Evolutionary conservation across 2,113 vertebrate genomes (phyloP).

Genomic region (Notothenia coriiceps): DNA sequence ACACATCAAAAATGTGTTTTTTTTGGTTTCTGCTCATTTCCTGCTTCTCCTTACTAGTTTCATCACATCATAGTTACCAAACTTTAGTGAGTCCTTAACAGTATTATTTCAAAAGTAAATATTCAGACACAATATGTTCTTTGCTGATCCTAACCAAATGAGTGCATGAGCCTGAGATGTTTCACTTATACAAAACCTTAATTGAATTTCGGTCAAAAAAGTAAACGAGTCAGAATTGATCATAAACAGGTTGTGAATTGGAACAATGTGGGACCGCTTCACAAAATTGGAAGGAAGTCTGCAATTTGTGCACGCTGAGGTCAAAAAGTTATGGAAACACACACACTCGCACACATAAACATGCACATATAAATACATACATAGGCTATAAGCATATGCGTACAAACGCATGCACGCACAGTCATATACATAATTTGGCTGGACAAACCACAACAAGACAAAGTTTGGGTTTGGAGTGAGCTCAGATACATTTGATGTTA

Average conservation of each 20-base stretch:
- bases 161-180: neutral
- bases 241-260: neutral
- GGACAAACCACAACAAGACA: neutral
- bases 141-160: neutral
- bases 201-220: neutral
- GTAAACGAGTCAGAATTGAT: neutral
- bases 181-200: neutral
- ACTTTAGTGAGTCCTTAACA: neutral
- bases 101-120: neutral
- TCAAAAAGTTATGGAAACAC: neutral
- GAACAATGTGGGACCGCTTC: neutral
- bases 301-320: conserved; percentile 5
- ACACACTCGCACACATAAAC: neutral
- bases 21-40: neutral
- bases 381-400: no score
- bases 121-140: neutral
- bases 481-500: neutral
- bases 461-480: neutral
- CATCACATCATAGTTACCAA: neutral
- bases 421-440: neutral
- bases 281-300: conserved; percentile 16
- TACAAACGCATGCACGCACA: neutral
- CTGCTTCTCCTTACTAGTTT: neutral
- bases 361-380: neutral
- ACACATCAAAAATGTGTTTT: neutral